These are phyloP conservation scores for Meloidogyne hapla DNA, from an alignment of 1,140 invertebrate genomes.

Conservation along the genomic window DNA sequence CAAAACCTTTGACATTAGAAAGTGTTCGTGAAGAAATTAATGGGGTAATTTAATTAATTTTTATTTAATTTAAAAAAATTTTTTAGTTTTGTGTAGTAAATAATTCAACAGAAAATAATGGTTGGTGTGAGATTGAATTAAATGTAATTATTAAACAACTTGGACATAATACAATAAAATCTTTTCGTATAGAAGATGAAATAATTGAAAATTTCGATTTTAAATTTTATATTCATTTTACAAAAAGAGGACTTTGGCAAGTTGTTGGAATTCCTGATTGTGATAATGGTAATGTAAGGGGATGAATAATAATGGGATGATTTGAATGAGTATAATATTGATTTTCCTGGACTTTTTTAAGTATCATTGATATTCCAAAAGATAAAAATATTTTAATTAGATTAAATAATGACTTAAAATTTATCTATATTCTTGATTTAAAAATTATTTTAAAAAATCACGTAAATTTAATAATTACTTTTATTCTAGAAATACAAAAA, in stretches of 20 bases:
- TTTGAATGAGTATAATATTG: too few species aligned
- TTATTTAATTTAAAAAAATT: not conserved
- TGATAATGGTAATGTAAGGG: not conserved
- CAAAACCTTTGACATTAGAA: not conserved
- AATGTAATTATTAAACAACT: not conserved
- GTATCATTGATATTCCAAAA: too few species aligned
- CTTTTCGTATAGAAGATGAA: not conserved
- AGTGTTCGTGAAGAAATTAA: not conserved
- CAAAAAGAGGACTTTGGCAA: not conserved
- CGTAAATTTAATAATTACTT: too few species aligned
- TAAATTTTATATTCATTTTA: not conserved
- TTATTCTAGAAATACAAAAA: too few species aligned
- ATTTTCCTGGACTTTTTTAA: too few species aligned
- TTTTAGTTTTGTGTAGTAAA: not conserved
- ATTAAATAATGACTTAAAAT: too few species aligned
- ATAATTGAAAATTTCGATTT: not conserved
- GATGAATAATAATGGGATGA: too few species aligned
- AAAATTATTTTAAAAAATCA: too few species aligned
- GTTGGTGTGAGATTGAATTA: not conserved
- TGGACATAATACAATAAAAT: not conserved
- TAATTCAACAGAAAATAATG: not conserved
- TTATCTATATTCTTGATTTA: too few species aligned
- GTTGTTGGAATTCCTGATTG: not conserved
- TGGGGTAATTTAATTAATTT: not conserved
- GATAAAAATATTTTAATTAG: too few species aligned